Base-by-base conservation (phyloP, 2,113 vertebrate genomes). In the Oophaga pumilio region DNA sequence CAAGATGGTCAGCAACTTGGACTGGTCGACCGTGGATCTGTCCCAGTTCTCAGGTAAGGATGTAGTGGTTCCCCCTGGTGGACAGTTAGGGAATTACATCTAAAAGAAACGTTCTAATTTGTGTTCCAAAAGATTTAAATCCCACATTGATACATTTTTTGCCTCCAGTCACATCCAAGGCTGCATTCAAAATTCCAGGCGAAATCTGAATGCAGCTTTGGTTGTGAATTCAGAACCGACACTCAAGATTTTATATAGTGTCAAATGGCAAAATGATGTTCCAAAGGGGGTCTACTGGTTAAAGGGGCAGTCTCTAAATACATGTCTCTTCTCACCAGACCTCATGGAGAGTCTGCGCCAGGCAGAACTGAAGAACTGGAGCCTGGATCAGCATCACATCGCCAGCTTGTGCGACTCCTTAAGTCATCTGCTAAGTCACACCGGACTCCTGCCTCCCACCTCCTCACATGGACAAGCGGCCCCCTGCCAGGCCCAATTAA, bases 1-100 rank as follows among this genome's bases (percentile, higher is more conserved):
- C 94, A 97, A 97, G 92, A 97, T 99, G 88, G 98, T 97, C 89
- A 97, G 96, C 91, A 95, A 91, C 89, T 95, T 99, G 90, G 97
- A 99, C 92, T 99, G 98, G 98, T 96, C 97, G 69, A 98, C 95
- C 93, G 98, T 99, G 74, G 98, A 99, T 90, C 96, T 99, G 90
- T 96, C 96, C 74, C 94, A 96, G 76, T 95, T 99, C 91, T 98
- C 97, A 94, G 98, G 98, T 99, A 66, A 91, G 95, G 94, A 49
- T 43, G 15, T 20, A 20, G 17, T 49, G 43, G 33, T 14, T 73
- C 71, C 71, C 15, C 71, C 71, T 74, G 49, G 17, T 49, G 71
- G 71, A 43, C 20, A 66, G 33, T 7, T 56, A 33, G 14, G 12
- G 50, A 62, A 62, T 52, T 86, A 71, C 17, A 4, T 14, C 26